Evolutionary conservation across 2,888 invertebrate genomes (phyloP), one percentile per base, ranked within the genome.

Genomic region (Spodoptera picta): DNA sequence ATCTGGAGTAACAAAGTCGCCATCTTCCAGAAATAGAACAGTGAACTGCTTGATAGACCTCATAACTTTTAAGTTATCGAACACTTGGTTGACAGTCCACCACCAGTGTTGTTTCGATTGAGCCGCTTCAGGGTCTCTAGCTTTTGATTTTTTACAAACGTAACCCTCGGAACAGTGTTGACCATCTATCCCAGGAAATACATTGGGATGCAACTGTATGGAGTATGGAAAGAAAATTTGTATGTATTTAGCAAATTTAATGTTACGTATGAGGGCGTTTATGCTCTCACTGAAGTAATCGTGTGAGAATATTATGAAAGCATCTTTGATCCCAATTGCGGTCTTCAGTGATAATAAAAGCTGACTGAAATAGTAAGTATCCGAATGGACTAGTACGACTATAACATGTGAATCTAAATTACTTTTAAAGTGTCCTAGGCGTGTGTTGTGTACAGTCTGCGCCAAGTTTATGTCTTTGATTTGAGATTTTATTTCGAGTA

Each of bases 51-150:
- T 45, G 53, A 80, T 59, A 63, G 69, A 41, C 27, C 74, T 47
- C 0, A 63, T 73, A 0, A 69, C 64, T 31, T 73, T 58, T 12
- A 89, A 36, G 53, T 82, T 56, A 31, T 88, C 84, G 60, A 90
- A 90, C 0, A 90, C 77, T 19, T 81, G 80, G 48, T 83, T 86
- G 3, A 75, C 65, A 60, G 82, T 85, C 90, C 87, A 90, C 90
- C 88, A 90, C 89, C 86, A 88, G 52, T 84, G 85, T 23, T 84
- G 83, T 57, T 90, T 90, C 4, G 61, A 52, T 55, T 90, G 90
- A 4, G 80, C 80, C 6, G 81, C 66, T 0, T 46, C 51, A 2
- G 76, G 67, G 23, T 81, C 64, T 56, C 87, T 81, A 43, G 61
- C 41, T 3, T 64, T 60, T 3, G 75, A 61, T 14, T 73, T 65